These are phyloP conservation scores for Calliphora vicina DNA, from an alignment of 1,140 invertebrate genomes.

Conservation along the genomic window DNA sequence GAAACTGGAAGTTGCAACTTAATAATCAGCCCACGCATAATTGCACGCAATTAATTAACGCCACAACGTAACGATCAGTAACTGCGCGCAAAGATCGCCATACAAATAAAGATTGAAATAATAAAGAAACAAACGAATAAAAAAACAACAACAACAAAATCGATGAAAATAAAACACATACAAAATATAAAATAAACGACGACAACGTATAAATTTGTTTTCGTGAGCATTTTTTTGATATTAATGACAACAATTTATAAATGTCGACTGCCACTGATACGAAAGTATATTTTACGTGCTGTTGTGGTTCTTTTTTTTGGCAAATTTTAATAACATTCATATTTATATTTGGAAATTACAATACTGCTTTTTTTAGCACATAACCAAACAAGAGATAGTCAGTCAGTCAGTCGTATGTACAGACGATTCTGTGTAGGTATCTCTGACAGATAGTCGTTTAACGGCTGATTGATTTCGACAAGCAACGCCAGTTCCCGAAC, in stretches of 20 bases:
- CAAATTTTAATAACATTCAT: background rate
- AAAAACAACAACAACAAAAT: background rate
- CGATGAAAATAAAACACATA: background rate
- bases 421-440: background rate
- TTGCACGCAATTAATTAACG: background rate
- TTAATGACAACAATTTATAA: slow-evolving; percentile 28
- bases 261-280: slow-evolving; percentile 28
- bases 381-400: no score
- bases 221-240: background rate
- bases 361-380: background rate
- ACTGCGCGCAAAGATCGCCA: background rate
- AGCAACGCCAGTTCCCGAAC: background rate
- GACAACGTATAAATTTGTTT: slow-evolving; percentile 11
- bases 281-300: background rate
- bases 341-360: background rate
- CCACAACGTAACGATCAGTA: background rate
- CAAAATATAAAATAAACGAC: background rate
- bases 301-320: background rate
- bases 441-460: slow-evolving; percentile 15
- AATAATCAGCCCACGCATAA: slow-evolving; percentile 21
- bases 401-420: no score
- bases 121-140: background rate
- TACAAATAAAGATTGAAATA: background rate
- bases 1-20: slow-evolving; percentile 15
- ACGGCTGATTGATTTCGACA: slow-evolving; percentile 25